phyloP scores from a whole-genome alignment of 1,140 invertebrate species.

The Wasmannia auropunctata region DNA sequence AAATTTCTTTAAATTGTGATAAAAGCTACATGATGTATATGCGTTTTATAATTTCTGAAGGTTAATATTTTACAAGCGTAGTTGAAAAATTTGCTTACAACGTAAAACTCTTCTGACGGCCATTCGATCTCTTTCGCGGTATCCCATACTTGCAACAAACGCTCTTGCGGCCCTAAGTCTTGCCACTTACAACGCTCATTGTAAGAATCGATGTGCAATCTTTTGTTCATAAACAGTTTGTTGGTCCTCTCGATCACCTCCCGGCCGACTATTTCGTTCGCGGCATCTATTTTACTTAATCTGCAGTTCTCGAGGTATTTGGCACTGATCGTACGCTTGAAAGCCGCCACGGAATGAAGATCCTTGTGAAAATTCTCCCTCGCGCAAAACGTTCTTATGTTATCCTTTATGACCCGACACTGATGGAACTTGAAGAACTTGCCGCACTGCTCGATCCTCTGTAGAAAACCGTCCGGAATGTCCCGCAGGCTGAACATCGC shows the following conservation, averaged over 20 bases:
- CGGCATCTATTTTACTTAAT: conserved; percentile 64
- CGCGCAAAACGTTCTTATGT: conserved; percentile 86
- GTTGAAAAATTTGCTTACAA: conserved; percentile 33
- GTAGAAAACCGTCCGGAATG: conserved; percentile 89
- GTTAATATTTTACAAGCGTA: neutral
- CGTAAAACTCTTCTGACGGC: neutral
- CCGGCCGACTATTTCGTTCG: conserved; percentile 72
- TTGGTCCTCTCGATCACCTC: conserved; percentile 35
- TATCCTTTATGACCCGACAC: conserved; percentile 88
- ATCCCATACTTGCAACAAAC: conserved; percentile 19
- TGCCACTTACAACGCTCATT: conserved; percentile 74
- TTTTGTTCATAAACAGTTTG: conserved; percentile 20
- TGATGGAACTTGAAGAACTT: conserved; percentile 89
- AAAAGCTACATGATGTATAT: neutral
- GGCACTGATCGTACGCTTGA: conserved; percentile 69
- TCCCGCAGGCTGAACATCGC: conserved; percentile 87
- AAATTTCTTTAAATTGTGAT: neutral
- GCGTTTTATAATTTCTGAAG: neutral
- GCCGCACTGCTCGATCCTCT: conserved; percentile 88
- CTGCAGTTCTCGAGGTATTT: conserved; percentile 74
- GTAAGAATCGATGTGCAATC: conserved; percentile 74
- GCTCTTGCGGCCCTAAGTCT: conserved; percentile 60
- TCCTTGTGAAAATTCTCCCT: conserved; percentile 26
- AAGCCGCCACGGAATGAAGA: neutral
- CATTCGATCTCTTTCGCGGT: neutral